A percentile compares a stretch with the other conserved stretches of the same genome.
phyloP scores from a whole-genome alignment of 2,888 invertebrate species.

The Frankliniella fusca region DNA sequence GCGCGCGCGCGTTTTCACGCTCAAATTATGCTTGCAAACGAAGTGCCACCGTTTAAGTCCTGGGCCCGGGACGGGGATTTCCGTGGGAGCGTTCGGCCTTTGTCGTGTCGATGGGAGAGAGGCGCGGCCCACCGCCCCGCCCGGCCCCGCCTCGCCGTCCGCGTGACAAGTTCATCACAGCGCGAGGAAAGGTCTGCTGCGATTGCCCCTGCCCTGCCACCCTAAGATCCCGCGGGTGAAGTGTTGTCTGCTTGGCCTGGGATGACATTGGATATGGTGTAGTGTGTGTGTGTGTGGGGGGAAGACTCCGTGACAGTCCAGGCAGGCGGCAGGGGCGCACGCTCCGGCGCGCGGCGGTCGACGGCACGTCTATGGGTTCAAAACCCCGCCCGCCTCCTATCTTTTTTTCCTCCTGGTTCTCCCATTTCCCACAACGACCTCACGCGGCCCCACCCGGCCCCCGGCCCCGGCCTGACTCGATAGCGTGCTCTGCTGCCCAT shows the following conservation, averaged over 20 bases:
- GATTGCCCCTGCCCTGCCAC: too few relatives aligned
- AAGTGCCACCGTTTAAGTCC: neutral
- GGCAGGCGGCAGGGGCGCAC: too few relatives aligned
- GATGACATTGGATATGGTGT: too few relatives aligned
- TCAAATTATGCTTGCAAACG: constrained; percentile 1
- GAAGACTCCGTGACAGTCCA: too few relatives aligned
- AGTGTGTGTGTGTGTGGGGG: too few relatives aligned
- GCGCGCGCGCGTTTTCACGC: constrained; percentile 7
- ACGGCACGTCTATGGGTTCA: neutral
- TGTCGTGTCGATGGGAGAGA: too few relatives aligned
- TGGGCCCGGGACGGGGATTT: neutral
- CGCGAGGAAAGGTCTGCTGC: neutral
- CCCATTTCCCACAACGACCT: neutral
- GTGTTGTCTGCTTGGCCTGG: too few relatives aligned
- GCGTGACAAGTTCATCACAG: too few relatives aligned
- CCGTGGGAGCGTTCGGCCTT: neutral
- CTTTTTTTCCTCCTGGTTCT: neutral
- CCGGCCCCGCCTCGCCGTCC: too few relatives aligned
- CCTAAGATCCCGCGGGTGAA: too few relatives aligned
- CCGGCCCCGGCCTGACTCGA: neutral
- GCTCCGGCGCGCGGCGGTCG: neutral
- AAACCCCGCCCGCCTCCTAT: neutral
- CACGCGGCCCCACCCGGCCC: too few relatives aligned
- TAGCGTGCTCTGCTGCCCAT: neutral
- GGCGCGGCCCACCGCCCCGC: too few relatives aligned